A percentile compares a stretch with the other conserved stretches of the same genome.
Conservation (phyloP, 92 coral and sea anemone species). For the Metridium senile region DNA sequence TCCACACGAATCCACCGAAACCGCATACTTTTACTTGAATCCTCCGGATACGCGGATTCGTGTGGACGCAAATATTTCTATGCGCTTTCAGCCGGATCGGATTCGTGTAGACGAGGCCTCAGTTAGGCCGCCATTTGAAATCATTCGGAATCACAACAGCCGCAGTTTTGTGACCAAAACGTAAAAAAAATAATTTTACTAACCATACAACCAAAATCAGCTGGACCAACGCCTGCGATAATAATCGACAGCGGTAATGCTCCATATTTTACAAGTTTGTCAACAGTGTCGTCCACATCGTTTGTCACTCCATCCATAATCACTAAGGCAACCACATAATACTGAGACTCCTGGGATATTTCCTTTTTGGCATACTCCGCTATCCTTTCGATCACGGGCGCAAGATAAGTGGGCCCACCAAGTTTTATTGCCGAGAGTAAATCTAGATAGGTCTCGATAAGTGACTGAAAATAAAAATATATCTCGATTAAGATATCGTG, state of each 20-base stretch:
- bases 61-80: no score
- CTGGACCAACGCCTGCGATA: constrained; percentile 89
- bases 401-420: constrained; percentile 93
- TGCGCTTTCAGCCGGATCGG: no score
- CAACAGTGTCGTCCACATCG: constrained; percentile 73
- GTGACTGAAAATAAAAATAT: constrained; percentile 55
- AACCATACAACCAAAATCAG: constrained; percentile 90
- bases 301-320: constrained; percentile 90
- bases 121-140: no score
- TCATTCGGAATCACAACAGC: no score
- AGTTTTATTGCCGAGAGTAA: constrained; percentile 62
- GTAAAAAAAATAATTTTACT: no score
- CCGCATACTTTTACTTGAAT: no score
- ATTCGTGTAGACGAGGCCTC: no score
- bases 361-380: constrained; percentile 77
- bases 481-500: no score
- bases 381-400: constrained; percentile 83
- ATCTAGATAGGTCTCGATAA: constrained; percentile 66
- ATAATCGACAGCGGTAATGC: constrained; percentile 86
- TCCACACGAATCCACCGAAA: no score
- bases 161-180: no score
- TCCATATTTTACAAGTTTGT: constrained; percentile 46
- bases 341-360: constrained; percentile 70
- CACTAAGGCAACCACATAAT: constrained; percentile 80
- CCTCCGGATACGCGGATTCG: no score